Base-by-base conservation (phyloP, 2,113 vertebrate species). In the Leptocoma aspasia region DNA sequence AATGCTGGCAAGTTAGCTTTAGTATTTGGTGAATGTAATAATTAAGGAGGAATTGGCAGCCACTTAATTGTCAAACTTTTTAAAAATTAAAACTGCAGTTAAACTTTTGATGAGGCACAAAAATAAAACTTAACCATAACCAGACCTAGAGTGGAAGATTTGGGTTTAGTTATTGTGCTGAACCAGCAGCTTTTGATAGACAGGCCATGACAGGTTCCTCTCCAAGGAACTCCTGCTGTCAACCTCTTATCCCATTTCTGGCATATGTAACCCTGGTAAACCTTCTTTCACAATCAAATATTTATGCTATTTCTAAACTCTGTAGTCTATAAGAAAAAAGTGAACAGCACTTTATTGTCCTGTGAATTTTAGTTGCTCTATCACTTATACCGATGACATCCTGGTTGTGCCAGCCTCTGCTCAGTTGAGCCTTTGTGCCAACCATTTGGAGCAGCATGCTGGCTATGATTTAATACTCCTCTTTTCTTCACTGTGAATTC, bases 1-100 rank as follows among this genome's bases (percentile, higher is more conserved):
- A 92, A 61, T 69, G 33, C 69, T 92, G 76, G 89, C 83, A 93
- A 79, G 68, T 18, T 65, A 73, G 26, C 53, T 80, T 13, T 77
- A n/a, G 33, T 85, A 45, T 89, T 89, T 78, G 57, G 59, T 61
- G 64, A 82, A 61, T 69, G 68, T 78, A 77, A 85, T 91, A 92
- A 95, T 92, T 87, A 93, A 84, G 63, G 30, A 80, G 27, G 47
- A 94, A 90, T 23, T 92, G 59, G 39, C 59, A 93, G 79, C 22
- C 8, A 24, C 13, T 92, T 81, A 4, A 71, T 75, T 6, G 0
- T 70, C 64, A 71, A 73, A 37, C 4, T 47, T 39, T 50, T 27
- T 28, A 75, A 26, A 6, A 89, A 81, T 75, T 81, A 75, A 75
- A 86, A 84, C 26, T 45, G 6, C 17, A 49, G 57, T 78, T 86